phyloP scores from a whole-genome alignment of 2,797 vertebrate genomes.

The Pipistrellus nathusii region DNA sequence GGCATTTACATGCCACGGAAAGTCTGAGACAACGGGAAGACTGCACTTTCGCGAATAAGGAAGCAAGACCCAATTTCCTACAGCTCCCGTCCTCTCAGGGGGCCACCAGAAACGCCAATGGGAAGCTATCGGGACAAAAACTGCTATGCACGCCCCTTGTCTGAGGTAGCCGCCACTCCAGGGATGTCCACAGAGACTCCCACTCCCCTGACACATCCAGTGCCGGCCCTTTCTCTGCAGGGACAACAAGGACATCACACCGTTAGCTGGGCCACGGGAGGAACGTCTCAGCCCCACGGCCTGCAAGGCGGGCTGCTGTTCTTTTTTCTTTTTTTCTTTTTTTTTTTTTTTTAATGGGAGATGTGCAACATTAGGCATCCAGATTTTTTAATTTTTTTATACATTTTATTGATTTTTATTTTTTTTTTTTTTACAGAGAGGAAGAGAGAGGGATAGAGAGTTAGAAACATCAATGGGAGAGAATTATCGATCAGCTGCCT shows the following conservation, averaged over 20 bases:
- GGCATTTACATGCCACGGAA: conserved; percentile 83
- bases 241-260: background rate
- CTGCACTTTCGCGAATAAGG: conserved; percentile 80
- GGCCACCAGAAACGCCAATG: conserved; percentile 47
- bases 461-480: no score
- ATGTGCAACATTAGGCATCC: no score
- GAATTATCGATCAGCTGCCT: no score
- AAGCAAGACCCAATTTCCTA: conserved; percentile 80
- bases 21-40: conserved; percentile 80
- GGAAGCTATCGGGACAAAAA: background rate
- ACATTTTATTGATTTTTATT: no score
- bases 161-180: background rate
- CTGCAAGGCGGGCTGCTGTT: background rate
- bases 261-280: background rate
- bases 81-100: background rate
- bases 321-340: no score
- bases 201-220: background rate
- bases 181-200: background rate
- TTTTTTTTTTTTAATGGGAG: no score
- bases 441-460: no score
- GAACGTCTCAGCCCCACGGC: background rate
- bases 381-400: no score
- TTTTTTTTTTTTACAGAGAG: no score
- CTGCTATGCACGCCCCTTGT: background rate
- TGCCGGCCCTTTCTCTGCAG: background rate